Base-by-base conservation (phyloP, 2,113 vertebrate species). In the Cervus canadensis region DNA sequence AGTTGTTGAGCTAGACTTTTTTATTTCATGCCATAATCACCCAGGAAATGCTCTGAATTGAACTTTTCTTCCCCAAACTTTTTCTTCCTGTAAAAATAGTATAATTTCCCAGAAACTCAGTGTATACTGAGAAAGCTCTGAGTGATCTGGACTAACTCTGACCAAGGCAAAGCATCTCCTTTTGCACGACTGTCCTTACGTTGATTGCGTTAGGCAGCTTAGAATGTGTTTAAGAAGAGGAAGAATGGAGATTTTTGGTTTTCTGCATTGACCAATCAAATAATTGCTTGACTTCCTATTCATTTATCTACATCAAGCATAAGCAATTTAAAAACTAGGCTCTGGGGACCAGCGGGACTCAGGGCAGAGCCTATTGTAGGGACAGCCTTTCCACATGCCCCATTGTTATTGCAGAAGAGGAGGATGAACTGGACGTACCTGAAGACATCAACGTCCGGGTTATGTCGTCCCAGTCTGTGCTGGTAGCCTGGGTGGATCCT, bases 381-480 rank as follows among this genome's bases (percentile, higher is more conserved):
- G 36, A 36, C 4, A 14, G 28, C 54, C 45, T 91, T 40, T 33
- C 85, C 36, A 28, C 1, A 60, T 3, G 0, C n/a, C 43, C 56
- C 10, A 17, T 79, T 98, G 56, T 97, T 13, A 9, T 99, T 98
- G 98, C 98, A 99, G 99, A 99, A 90, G 99, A 99, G 54, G 99
- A 99, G 56, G 99, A 99, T 21, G 99, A 99, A 50, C 94, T 99
- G 93, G 99, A 99, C 28, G 98, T 99, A 81, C 99, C 99, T 9
- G 98, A 98, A 97, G 99, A 99, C 97, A 97, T 99, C 97, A 99
- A 98, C 26, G 99, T 99, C 96, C 99, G 99, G 50, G 99, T 99
- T 57, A 99, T 99, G 98, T 99, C 99, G 11, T 99, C 99, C n/a
- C 99, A 99, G 88, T 99, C 99, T 3, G 99, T 99, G 93, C 99